Base-by-base conservation (phyloP, 1,140 invertebrate species). In the Ephestia elutella region DNA sequence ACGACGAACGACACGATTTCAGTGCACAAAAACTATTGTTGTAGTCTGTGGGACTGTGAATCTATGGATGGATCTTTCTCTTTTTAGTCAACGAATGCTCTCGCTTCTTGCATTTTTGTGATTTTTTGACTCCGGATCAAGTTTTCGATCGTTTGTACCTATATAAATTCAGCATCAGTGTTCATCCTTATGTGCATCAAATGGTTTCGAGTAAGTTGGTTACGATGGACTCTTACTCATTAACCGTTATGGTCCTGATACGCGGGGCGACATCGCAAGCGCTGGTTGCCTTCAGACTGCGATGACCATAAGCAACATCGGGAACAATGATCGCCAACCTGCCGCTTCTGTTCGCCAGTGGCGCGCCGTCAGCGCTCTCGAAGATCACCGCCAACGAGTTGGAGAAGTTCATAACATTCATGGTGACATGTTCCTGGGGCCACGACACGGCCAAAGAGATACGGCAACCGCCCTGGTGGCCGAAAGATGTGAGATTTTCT, bases 371-470 rank as follows among this genome's bases (percentile, higher is more conserved):
- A 54, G 92, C 92, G 15, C 78, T 94, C 56, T 90, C 92, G 56
- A 91, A 91, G 71, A 93, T 93, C 51, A 90, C 89, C 25, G 77
- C 91, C 70, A 73, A 73, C 28, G 91, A 93, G 70, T 73, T 94
- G 63, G 92, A 93, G 85, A 90, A 90, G 56, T 94, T 94, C 74
- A 92, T 94, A 72, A 91, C 92, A 59, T 94, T 94, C 71, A 93
- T 94, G 92, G 92, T 93, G 54, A 92, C 93, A 73, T 94, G 93
- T 89, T 94, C 93, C 30, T 90, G 92, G 83, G 92, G 92, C 19
- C 91, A 93, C 64, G 89, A 92, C 60, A 90, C 90, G 3, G 88
- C 85, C 21, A 91, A 91, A 61, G 88, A 90, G 55, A 91, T 92
- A 54, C 86, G 88, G 35, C 78, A 82, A 61, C 93, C 93, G 11